Evolutionary conservation across 1,140 invertebrate species (phyloP), one percentile per base, ranked within the genome.

Genomic region (Dinothrombium tinctorium): DNA sequence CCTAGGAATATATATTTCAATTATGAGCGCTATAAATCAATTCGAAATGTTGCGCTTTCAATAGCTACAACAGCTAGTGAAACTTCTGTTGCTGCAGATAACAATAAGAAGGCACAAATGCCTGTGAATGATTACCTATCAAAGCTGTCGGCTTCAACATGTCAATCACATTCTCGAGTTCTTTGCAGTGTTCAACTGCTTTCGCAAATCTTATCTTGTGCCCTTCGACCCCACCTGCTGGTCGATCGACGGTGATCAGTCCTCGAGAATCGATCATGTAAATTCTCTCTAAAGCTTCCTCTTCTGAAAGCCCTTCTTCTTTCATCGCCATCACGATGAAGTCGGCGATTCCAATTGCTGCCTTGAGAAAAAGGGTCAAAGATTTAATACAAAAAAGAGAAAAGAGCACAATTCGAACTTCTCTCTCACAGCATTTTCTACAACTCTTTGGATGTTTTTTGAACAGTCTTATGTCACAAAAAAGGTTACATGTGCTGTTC

Each of bases 291-390:
- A 70, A 61, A 0, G 84, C 86, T 48, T 89, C 72, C 47, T 76
- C 59, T 46, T 68, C 59, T 0, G 69, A 60, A 3, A 76, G 60
- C 14, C 83, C 83, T 50, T 89, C 80, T 41, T 77, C 66, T 15
- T 44, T 40, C 76, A 92, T 76, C 0, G 82, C 81, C 52, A 75
- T 74, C 0, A 82, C 77, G 29, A 78, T 73, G 21, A 92, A 61
- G 58, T 78, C 72, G 2, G 82, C 86, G 52, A 86, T 87, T 46
- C 83, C 84, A 46, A 84, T 70, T 4, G 81, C 76, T 20, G 82
- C 81, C 51, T 57, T 15, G 23, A 50, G 17, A 25, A 24, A 29
- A 44, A 26, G 14, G 4, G 15, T 19, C 14, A 41, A 32, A 15
- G 14, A 14, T 39, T 22, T 17, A 26, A 41, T 21, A 45, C 11